Base-by-base conservation (phyloP, 2,797 vertebrate species). In the Lithobates pipiens region DNA sequence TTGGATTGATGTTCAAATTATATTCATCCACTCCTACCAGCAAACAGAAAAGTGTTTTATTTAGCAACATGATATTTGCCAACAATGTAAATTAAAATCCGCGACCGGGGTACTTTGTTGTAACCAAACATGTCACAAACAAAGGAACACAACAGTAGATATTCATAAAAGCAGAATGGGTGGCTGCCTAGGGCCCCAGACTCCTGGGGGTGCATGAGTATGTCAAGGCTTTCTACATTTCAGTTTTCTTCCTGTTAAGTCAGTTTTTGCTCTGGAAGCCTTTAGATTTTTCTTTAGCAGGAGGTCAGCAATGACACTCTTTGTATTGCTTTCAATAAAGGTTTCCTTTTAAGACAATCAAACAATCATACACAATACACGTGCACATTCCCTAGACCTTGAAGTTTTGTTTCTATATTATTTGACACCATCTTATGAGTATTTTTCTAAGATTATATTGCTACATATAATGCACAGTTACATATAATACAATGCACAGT, bases 1-100 rank as follows among this genome's bases (percentile, higher is more conserved):
- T 84, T 71, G 82, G 76, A 76, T 77, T 32, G 25, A 25, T 25
- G 70, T 71, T 71, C 25, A 23, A 32, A 82, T 82, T 82, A 54
- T 27, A 73, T 50, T 82, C 70, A 65, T 82, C 50, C 54, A 73
- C 80, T 73, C 61, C 21, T 50, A 65, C 72, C 72, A 63, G 80
- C 80, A 82, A 81, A 82, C 34, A 73, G 50, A 82, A 65, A 74
- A 69, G 71, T 82, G 70, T 82, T 73, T 82, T 82, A 82, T 82
- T 82, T 82, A 82, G 70, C 70, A 23, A 44, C n/a, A 69, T 74
- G 80, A 72, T 61, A n/a, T 61, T 61, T 61, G 21, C 54, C 21
- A 61, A 61, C 54, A 61, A 23, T 61, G 54, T 8, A n/a, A 21
- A 61, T 61, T 21, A 61, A 23, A 23, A 61, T 61, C 21, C 54